Evolutionary conservation across 2,797 vertebrate species (phyloP), one percentile per base, ranked within the genome.

Genomic region (Phoebastria nigripes): DNA sequence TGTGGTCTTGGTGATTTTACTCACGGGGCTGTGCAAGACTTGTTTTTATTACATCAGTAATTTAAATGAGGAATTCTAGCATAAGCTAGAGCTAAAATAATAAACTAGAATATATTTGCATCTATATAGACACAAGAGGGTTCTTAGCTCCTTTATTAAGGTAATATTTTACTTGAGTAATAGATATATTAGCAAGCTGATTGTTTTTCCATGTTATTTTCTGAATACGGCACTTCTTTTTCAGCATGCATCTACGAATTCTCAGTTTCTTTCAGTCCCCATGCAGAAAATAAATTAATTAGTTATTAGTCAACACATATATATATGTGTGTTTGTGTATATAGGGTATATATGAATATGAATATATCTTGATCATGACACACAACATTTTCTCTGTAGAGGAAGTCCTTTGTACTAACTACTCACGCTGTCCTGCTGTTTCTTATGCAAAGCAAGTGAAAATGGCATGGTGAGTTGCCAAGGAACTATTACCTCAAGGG

Each of bases 381-480:
- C 42, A 22, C 0, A 1, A 42, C 62, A n/a, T 95, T 97, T 97
- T 93, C 88, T 94, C 51, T 62, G 84, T 78, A 84, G 44, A 93
- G 79, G 78, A 79, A 87, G 9, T 33, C 80, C 85, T 96, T 91
- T 96, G 74, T 94, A 54, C 62, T 70, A 83, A 74, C 88, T 93
- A 70, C 82, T 96, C 89, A 88, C 61, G 11, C 8, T 12, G 84
- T 87, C 88, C 91, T 92, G 55, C 95, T 96, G 73, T 96, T 98
- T 95, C 87, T 91, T 93, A n/a, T 77, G 59, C 74, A 93, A 94
- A 90, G 81, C 85, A 91, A 93, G 69, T 81, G 89, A 93, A 88
- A 96, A 93, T 93, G 82, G 12, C 54, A 89, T 42, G 15, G 35
- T 70, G 65, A 85, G 85, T 87, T 90, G 69, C 76, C 77, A 93